Base-by-base conservation (phyloP, 2,888 invertebrate genomes). In the Myopa tessellatipennis region DNA sequence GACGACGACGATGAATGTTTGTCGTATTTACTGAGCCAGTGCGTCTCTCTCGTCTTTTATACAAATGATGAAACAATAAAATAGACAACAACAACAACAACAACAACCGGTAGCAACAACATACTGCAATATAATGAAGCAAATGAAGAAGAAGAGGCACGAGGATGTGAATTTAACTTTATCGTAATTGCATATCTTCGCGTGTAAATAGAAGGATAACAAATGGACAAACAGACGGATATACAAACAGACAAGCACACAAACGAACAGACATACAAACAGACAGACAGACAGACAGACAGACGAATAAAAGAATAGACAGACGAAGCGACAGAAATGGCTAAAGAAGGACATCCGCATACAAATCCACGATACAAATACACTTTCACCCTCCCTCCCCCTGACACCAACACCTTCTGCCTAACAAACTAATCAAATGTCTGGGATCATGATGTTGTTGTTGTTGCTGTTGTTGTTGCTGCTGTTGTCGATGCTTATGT, bases 391-490 rank as follows among this genome's bases (percentile, higher is more conserved):
- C 68, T 8, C 4, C 68, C 8, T 3, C n/a, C 36, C 16, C 5
- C 55, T 10, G 12, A 40, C 72, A 36, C 38, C 38, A 10, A 61
- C 38, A 18, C n/a, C 18, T 18, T 7, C 40, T 38, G 55, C 74
- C 82, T 83, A 84, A 85, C 83, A 85, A 86, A 85, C 87, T 87
- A 87, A 87, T 87, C 86, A 85, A 86, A 84, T 81, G 86, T 86
- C 87, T 87, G 84, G 83, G 81, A 86, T 85, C 86, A 74, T 73
- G 61, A 52, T 71, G 70, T 34, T 38, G 14, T 65, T 65, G 36
- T 12, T 34, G n/a, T 26, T 26, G 8, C 10, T 8, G 65, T 34
- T 34, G 14, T 65, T 14, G 14, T 75, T 72, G 78, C 67, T 72
- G 69, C 73, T 78, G 74, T 70, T 78, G 77, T 79, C 77, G 76